Evolutionary conservation across 2,888 invertebrate species (phyloP).

Genomic region (Drosophila borealis): DNA sequence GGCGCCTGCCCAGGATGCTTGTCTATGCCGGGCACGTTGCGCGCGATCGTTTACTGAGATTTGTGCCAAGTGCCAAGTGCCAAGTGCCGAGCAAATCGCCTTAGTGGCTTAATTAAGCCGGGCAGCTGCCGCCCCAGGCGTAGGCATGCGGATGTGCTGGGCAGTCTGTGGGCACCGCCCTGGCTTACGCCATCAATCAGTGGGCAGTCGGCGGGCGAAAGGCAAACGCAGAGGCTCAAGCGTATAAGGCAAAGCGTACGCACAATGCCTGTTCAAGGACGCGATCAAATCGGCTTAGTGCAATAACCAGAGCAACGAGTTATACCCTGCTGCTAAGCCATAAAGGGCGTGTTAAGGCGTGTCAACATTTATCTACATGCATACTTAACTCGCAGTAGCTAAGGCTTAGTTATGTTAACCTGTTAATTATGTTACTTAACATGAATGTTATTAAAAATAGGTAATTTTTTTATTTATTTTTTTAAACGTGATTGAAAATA

Average conservation of each 20-base stretch:
- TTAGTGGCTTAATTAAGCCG: slow-evolving; percentile 64
- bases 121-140: slow-evolving; percentile 28
- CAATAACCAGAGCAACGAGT: slow-evolving; percentile 46
- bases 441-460: too few relatives aligned
- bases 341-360: not conserved
- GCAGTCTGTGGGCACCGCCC: slow-evolving; percentile 27
- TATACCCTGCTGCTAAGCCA: slow-evolving; percentile 9
- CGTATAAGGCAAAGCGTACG: slow-evolving; percentile 24
- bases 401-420: too few relatives aligned
- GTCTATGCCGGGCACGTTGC: slow-evolving; percentile 66
- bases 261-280: slow-evolving; percentile 64
- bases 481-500: too few relatives aligned
- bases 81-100: slow-evolving; percentile 18
- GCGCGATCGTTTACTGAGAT: slow-evolving; percentile 63
- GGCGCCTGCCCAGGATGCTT: slow-evolving; percentile 62
- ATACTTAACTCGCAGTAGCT: too few relatives aligned
- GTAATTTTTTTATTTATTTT: too few relatives aligned
- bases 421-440: too few relatives aligned
- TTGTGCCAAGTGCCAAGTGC: slow-evolving; percentile 47
- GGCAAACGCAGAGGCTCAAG: not conserved
- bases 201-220: slow-evolving; percentile 24
- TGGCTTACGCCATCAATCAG: slow-evolving; percentile 67
- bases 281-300: slow-evolving; percentile 71
- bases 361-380: not conserved
- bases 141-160: slow-evolving; percentile 54